phyloP scores from a whole-genome alignment of 1,140 invertebrate genomes.

The Fopius arisanus region DNA sequence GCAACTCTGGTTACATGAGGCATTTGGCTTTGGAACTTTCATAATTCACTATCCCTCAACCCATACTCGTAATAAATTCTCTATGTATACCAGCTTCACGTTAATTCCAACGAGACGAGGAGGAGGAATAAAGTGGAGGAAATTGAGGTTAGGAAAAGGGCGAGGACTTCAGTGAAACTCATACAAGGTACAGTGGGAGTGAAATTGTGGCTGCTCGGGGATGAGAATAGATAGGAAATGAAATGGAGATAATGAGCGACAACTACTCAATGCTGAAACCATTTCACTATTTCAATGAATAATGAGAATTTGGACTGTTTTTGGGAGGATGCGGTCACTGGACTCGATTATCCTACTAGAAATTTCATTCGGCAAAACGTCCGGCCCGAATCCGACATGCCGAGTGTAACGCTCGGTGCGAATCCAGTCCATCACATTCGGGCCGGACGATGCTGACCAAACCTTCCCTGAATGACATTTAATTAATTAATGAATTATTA shows the following conservation, averaged over 20 bases:
- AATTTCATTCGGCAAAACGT: too few relatives aligned
- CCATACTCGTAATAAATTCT: conserved; percentile 29
- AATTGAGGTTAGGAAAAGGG: conserved; percentile 3
- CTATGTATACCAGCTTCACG: conserved; percentile 16
- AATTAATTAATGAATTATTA: too few relatives aligned
- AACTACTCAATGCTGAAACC: too few relatives aligned
- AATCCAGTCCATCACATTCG: too few relatives aligned
- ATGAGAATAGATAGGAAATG: background rate
- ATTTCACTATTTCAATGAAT: too few relatives aligned
- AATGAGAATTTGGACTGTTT: too few relatives aligned
- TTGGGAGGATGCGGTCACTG: too few relatives aligned
- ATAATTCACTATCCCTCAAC: conserved; percentile 24
- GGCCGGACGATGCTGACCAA: too few relatives aligned
- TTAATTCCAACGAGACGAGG: background rate
- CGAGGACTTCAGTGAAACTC: background rate
- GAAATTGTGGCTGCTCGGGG: background rate
- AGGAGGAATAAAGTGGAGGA: background rate
- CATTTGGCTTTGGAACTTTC: conserved; percentile 12
- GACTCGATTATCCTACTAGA: too few relatives aligned
- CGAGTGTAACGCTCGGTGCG: too few relatives aligned
- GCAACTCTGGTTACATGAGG: conserved; percentile 11
- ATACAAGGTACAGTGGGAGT: background rate
- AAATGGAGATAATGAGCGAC: background rate
- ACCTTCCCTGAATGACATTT: too few relatives aligned
- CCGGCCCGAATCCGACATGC: too few relatives aligned